phyloP scores from a whole-genome alignment of 23 tunicate species.

The Trididemnum nubilum region DNA sequence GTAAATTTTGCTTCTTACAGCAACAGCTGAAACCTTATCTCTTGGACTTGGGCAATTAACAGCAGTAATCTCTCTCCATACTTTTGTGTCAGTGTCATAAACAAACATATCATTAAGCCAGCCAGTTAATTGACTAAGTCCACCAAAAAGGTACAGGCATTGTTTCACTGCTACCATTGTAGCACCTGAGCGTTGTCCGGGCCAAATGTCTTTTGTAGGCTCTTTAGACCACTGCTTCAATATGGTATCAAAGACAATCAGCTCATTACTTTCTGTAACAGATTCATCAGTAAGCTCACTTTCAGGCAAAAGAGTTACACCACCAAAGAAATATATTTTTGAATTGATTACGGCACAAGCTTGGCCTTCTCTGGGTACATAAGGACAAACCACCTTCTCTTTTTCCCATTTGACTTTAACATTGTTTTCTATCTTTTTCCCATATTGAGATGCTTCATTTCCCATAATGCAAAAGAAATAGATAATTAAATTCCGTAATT shows the following conservation, averaged over 20 bases:
- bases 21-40: constrained; percentile 50
- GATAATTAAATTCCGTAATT: no score
- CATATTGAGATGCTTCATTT: constrained; percentile 54
- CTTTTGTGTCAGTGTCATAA: constrained; percentile 37
- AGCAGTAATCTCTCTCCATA: constrained; percentile 50
- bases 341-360: constrained; percentile 43
- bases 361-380: constrained; percentile 66
- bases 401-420: constrained; percentile 50
- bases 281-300: constrained; percentile 10
- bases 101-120: constrained; percentile 72
- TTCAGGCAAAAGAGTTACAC: constrained; percentile 33
- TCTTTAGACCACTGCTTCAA: constrained; percentile 48
- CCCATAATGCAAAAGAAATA: no score
- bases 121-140: constrained; percentile 64
- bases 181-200: constrained; percentile 76
- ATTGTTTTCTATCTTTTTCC: constrained; percentile 55
- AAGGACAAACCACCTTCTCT: constrained; percentile 21
- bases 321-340: constrained; percentile 67
- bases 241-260: constrained; percentile 40
- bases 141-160: constrained; percentile 74
- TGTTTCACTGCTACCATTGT: constrained; percentile 52
- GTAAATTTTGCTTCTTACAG: constrained; percentile 47
- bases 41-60: constrained; percentile 49
- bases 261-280: constrained; percentile 53
- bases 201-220: constrained; percentile 15